Base-by-base conservation (phyloP, 2,888 invertebrate species). In the Drosophila prostipennis region DNA sequence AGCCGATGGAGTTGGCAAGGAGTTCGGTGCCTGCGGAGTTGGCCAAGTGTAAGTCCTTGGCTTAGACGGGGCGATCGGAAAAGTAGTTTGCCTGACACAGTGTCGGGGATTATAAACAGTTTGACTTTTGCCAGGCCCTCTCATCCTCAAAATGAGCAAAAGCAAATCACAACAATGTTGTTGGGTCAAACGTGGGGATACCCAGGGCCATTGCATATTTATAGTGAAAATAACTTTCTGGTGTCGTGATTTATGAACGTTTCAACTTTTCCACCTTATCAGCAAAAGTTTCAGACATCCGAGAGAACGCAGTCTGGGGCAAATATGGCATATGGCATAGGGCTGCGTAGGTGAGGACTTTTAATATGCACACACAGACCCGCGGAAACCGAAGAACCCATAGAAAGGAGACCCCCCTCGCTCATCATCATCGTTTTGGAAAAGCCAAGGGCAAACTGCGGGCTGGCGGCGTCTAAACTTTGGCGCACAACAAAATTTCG, bases 191-290 rank as follows among this genome's bases (percentile, higher is more conserved):
- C 32, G 19, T 34, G 29, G 0, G 6, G 6, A 16, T 37, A 32
- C n/a, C 14, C 19, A 8, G 63, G 52, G 55, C 43, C 73, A 72
- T 63, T 71, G 78, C 71, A 84, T 84, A 81, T 78, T 87, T 82
- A 72, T 75, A 87, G 78, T 72, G 80, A 74, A 79, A 80, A 80
- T 74, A 86, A 88, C 60, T 84, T 82, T 80, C 75, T 78, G 80
- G 86, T 84, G 84, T 88, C 80, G 88, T 84, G 84, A 84, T 84
- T 84, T 84, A 84, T 84, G 88, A 83, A 76, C 83, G 68, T 82
- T 84, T 77, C 78, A 88, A 84, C 84, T 84, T 88, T 86, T 75
- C 73, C 78, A 83, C 88, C 87, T 76, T 84, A 84, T 84, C 84
- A 77, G 86, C 78, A 73, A 77, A 84, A 88, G 76, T 88, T 84